These are phyloP conservation scores for Blastobasis adustella DNA, from an alignment of 2,888 invertebrate species.

Conservation along the genomic window DNA sequence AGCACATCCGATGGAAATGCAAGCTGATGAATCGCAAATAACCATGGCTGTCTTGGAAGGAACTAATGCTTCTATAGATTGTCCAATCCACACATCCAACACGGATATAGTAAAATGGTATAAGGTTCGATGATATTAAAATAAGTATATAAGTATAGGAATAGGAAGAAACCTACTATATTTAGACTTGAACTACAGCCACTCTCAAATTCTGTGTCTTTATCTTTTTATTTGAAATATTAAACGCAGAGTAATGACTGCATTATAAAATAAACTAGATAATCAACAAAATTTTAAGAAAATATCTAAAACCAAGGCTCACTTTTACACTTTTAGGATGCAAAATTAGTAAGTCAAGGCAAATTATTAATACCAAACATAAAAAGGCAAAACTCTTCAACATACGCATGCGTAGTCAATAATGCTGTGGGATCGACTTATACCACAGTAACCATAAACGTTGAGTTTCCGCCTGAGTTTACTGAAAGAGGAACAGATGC, in stretches of 20 bases:
- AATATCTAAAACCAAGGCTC: neutral
- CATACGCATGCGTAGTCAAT: constrained; percentile 75
- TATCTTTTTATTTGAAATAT: too few relatives aligned
- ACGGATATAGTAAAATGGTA: constrained; percentile 58
- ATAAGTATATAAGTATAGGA: neutral
- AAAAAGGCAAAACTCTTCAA: constrained; percentile 56
- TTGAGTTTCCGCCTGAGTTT: constrained; percentile 67
- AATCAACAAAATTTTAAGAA: too few relatives aligned
- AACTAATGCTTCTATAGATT: constrained; percentile 28
- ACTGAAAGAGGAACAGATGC: neutral
- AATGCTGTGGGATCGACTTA: constrained; percentile 75
- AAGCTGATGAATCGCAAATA: constrained; percentile 34
- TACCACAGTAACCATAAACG: constrained; percentile 64
- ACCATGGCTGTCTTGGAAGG: constrained; percentile 40
- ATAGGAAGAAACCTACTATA: too few relatives aligned
- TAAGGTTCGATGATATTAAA: constrained; percentile 49
- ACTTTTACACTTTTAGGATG: constrained; percentile 35
- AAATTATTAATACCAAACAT: constrained; percentile 35
- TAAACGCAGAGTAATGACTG: too few relatives aligned
- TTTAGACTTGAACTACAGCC: too few relatives aligned
- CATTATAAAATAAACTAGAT: too few relatives aligned
- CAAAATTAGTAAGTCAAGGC: constrained; percentile 37
- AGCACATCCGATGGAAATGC: constrained; percentile 13
- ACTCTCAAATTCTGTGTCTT: too few relatives aligned
- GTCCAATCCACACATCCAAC: constrained; percentile 36